phyloP scores from a whole-genome alignment of 2,888 invertebrate genomes.

The Epicampocera succincta region DNA sequence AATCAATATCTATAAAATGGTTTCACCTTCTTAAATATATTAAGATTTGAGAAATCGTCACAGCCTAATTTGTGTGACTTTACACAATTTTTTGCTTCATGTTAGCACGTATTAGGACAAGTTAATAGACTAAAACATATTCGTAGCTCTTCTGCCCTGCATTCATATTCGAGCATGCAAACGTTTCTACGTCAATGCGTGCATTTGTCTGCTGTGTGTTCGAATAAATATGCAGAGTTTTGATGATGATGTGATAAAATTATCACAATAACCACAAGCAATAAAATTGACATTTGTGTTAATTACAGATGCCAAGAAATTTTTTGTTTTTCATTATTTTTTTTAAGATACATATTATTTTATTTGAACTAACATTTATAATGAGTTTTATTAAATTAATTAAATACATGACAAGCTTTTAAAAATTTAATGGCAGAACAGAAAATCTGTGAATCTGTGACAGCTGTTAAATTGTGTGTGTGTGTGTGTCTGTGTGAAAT shows the following conservation, averaged over 20 bases:
- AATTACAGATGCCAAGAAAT: conserved; percentile 70
- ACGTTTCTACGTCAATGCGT: background rate
- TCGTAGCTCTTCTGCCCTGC: too few species aligned
- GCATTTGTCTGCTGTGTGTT: background rate
- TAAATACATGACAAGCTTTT: conserved; percentile 37
- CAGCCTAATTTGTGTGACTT: too few species aligned
- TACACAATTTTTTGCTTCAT: too few species aligned
- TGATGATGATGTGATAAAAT: conserved; percentile 62
- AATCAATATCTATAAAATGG: too few species aligned
- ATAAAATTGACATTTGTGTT: conserved; percentile 69
- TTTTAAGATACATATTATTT: conserved; percentile 5
- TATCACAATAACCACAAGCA: conserved; percentile 65
- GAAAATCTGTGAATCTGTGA: too few species aligned
- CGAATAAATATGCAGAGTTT: conserved; percentile 8
- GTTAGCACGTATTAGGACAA: too few species aligned
- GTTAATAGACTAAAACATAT: too few species aligned
- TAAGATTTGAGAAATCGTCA: too few species aligned
- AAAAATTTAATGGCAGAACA: background rate
- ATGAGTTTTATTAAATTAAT: conserved; percentile 29
- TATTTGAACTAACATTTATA: conserved; percentile 5
- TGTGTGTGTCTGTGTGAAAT: too few species aligned
- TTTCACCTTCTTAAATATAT: too few species aligned
- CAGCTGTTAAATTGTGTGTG: too few species aligned
- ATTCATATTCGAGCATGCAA: too few species aligned
- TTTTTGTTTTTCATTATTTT: background rate